Base-by-base conservation (phyloP, 1,140 invertebrate genomes). In the Aphidius ervi region DNA sequence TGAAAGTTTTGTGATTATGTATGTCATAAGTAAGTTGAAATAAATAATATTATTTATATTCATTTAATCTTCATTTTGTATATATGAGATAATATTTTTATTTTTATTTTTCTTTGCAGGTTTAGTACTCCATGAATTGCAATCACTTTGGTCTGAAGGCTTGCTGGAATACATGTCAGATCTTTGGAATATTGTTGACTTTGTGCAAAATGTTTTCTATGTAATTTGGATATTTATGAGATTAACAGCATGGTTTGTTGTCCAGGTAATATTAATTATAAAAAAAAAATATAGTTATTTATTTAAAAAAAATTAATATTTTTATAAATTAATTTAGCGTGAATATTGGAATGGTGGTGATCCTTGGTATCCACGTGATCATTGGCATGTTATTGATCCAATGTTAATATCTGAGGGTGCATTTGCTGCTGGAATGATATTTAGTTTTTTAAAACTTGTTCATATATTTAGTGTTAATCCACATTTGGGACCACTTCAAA, bases 111-210 rank as follows among this genome's bases (percentile, higher is more conserved):
- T 47, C 53, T 58, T 54, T 76, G 7, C 70, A 95, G 94, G 94
- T 79, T 85, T 96, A 65, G 88, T 98, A 48, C 93, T 91, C 83
- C 86, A 87, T 7, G 95, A 98, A 82, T 88, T 95, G 47, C 86
- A 90, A 69, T 82, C 93, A 37, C 78, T 98, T 10, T 97, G 94
- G 88, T 82, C 86, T 0, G 90, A 90, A 61, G 95, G 95, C 0
- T 70, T 97, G n/a, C 74, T 89, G 41, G 92, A 95, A 48, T 98
- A 98, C 71, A 82, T 95, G 41, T 87, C 87, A 52, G 95, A 98
- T 79, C 85, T 97, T 60, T 98, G 96, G 96, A 98, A 98, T 74
- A 93, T 97, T 66, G 89, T 98, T 5, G 96, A 98, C 75, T 97
- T 97, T 71, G 89, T 97, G 66, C 95, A 93, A 16, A 97, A 97